phyloP scores from a whole-genome alignment of 2,888 invertebrate species.

The Chaetogeoica ovagalla region DNA sequence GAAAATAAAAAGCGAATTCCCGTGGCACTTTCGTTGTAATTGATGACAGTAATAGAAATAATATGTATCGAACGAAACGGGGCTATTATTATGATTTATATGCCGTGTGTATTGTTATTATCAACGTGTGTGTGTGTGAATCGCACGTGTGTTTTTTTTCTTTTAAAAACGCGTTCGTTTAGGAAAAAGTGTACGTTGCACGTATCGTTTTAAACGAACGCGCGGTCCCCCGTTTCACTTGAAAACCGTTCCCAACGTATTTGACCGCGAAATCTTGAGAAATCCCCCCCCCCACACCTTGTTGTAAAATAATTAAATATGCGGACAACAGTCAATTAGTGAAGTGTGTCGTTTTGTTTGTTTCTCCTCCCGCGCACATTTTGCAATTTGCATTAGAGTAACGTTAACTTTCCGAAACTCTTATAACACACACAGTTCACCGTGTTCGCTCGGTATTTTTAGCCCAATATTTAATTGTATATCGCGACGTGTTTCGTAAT shows the following conservation, averaged over 20 bases:
- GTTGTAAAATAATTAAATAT: slow-evolving; percentile 24
- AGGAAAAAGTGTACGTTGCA: too few relatives aligned
- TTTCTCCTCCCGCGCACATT: slow-evolving; percentile 28
- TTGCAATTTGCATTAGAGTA: slow-evolving; percentile 41
- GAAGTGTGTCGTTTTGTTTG: background rate
- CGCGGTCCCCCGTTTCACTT: slow-evolving; percentile 37
- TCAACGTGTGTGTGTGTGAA: background rate
- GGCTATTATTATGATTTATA: slow-evolving; percentile 1
- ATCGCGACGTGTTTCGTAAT: background rate
- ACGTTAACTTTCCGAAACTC: slow-evolving; percentile 19
- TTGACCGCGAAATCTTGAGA: slow-evolving; percentile 48
- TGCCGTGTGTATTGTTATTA: background rate
- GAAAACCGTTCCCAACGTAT: slow-evolving; percentile 40
- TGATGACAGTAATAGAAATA: background rate
- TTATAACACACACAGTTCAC: background rate
- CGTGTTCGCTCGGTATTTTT: background rate
- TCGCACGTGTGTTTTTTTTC: background rate
- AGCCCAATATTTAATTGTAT: background rate
- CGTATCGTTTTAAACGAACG: slow-evolving; percentile 14
- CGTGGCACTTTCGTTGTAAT: background rate
- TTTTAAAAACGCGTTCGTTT: background rate
- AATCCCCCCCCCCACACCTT: too few relatives aligned
- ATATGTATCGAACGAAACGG: background rate
- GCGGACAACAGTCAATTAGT: slow-evolving; percentile 3
- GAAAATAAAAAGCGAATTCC: background rate